Evolutionary conservation across 2,797 vertebrate genomes (phyloP).

Genomic region (Buphagus erythrorhynchus): DNA sequence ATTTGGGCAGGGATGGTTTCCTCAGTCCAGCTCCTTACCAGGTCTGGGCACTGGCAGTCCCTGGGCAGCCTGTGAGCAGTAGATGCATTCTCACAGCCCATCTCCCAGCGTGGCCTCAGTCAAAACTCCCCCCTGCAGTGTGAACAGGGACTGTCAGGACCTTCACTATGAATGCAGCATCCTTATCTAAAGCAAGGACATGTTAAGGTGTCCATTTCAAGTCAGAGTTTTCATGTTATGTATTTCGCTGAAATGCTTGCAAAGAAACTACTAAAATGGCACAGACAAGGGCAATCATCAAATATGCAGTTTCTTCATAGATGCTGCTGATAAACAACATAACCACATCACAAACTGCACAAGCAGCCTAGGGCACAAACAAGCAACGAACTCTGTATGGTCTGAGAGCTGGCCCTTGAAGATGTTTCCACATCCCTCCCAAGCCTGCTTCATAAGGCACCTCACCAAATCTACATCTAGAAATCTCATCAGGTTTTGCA

Average conservation of each 20-base stretch:
- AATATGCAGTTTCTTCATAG: neutral
- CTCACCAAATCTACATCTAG: neutral
- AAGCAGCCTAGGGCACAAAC: neutral
- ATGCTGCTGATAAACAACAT: neutral
- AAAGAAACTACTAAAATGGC: neutral
- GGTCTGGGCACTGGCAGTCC: neutral
- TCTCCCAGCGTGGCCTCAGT: fast-evolving
- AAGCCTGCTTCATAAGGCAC: neutral
- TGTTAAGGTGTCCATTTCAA: neutral
- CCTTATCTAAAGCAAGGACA: neutral
- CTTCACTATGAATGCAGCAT: neutral
- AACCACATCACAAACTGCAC: neutral
- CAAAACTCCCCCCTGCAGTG: neutral
- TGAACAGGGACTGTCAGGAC: neutral
- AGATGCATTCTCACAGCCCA: neutral
- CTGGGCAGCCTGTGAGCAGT: neutral
- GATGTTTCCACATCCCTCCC: neutral
- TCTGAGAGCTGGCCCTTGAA: neutral
- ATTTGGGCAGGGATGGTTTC: neutral
- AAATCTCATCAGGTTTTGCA: neutral
- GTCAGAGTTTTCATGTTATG: neutral
- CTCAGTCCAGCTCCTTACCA: neutral
- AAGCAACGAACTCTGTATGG: neutral
- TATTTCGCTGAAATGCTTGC: neutral
- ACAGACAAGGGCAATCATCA: neutral